phyloP scores from a whole-genome alignment of 2,113 vertebrate species.

The Lota lota region DNA sequence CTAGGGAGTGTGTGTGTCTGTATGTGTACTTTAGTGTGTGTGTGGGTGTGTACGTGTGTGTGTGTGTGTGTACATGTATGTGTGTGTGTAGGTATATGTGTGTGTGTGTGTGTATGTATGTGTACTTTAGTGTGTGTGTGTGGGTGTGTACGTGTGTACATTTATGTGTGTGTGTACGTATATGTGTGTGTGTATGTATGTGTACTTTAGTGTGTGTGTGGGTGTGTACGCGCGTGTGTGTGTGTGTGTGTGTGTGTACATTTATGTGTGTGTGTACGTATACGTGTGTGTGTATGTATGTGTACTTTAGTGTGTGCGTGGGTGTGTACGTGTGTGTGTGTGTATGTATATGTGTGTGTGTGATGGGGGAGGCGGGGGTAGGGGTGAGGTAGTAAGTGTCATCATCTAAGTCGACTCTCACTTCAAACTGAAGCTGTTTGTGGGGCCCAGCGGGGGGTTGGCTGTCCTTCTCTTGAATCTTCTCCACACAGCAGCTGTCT shows the following conservation, averaged over 20 bases:
- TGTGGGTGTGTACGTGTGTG: not conserved
- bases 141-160: not conserved
- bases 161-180: not conserved
- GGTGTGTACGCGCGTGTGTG: conserved; percentile 1
- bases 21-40: not conserved
- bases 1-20: conserved; percentile 1
- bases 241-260: conserved; percentile 9
- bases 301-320: conserved; percentile 3
- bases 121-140: not conserved
- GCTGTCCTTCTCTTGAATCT: conserved; percentile 80
- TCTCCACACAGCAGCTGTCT: conserved; percentile 83
- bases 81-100: not conserved
- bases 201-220: not conserved
- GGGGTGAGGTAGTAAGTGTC: conserved; percentile 41
- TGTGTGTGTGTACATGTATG: conserved; percentile 13
- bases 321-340: conserved; percentile 5
- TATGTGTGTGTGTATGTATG: conserved; percentile 13
- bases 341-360: conserved; percentile 3
- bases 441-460: conserved; percentile 78
- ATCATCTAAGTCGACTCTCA: conserved; percentile 68
- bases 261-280: not conserved
- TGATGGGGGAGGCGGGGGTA: not conserved
- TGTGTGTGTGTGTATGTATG: conserved; percentile 1
- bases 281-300: not conserved
- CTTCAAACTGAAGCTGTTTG: conserved; percentile 97